phyloP scores from a whole-genome alignment of 2,797 vertebrate genomes.

The Melanotaenia nigrans region DNA sequence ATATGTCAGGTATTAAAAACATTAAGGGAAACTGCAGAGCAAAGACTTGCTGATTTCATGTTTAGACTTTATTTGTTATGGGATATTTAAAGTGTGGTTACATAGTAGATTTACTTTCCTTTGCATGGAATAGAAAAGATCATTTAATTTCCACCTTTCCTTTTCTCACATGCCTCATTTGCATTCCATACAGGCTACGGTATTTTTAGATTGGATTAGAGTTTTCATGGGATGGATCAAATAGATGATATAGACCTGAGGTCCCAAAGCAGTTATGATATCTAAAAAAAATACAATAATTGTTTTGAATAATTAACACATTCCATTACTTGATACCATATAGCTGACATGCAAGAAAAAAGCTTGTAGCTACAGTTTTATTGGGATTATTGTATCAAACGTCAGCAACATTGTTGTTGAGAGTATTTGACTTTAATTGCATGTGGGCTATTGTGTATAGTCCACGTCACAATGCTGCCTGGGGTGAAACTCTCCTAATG shows the following conservation, averaged over 20 bases:
- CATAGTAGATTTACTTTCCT: background rate
- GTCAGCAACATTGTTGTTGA: background rate
- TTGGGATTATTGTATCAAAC: background rate
- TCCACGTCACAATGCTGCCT: constrained; percentile 23
- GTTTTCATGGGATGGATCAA: background rate
- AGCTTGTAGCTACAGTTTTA: background rate
- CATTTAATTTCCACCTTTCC: background rate
- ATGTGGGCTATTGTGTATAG: background rate
- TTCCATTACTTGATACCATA: background rate
- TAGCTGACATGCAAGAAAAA: background rate
- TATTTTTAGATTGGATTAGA: background rate
- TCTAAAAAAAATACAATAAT: background rate
- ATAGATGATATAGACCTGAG: background rate
- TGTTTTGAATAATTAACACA: background rate
- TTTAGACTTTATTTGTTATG: background rate
- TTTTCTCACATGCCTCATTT: background rate
- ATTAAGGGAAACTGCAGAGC: background rate
- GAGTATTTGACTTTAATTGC: background rate
- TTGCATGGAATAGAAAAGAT: background rate
- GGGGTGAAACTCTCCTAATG: constrained; percentile 45
- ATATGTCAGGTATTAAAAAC: background rate
- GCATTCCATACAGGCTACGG: background rate
- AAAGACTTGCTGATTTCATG: background rate
- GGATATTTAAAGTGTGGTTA: background rate
- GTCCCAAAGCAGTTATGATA: background rate